Conservation (phyloP, 2,888 invertebrate genomes). For the Epirrhoe tristata region DNA sequence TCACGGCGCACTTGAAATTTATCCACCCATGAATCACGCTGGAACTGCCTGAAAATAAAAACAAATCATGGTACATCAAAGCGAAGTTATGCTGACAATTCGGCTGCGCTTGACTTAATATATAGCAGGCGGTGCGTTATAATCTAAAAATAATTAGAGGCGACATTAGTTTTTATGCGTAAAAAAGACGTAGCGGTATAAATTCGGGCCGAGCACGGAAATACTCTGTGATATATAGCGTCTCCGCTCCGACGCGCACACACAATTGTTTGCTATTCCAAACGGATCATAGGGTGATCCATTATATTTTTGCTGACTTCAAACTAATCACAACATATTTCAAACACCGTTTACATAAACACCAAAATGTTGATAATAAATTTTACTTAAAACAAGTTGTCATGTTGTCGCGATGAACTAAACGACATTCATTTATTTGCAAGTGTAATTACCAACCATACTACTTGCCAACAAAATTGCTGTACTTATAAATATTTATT, state of each 20-base stretch:
- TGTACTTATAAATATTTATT: constrained; percentile 61
- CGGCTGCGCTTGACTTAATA: constrained; percentile 80
- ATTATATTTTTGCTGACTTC: constrained; percentile 29
- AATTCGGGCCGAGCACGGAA: constrained; percentile 73
- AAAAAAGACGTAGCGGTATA: constrained; percentile 78
- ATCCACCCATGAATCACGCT: constrained; percentile 80
- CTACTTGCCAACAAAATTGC: constrained; percentile 58
- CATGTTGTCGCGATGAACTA: constrained; percentile 41
- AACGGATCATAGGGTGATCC: constrained; percentile 67
- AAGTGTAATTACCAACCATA: constrained; percentile 54
- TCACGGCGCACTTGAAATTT: constrained; percentile 78
- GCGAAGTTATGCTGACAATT: constrained; percentile 84
- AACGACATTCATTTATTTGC: constrained; percentile 54
- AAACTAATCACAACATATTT: constrained; percentile 34
- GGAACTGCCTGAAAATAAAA: constrained; percentile 80
- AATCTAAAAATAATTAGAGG: constrained; percentile 85
- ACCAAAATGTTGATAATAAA: constrained; percentile 41
- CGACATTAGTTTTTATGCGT: constrained; percentile 84
- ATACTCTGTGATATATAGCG: constrained; percentile 80
- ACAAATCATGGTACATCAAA: constrained; percentile 84
- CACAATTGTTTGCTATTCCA: constrained; percentile 70
- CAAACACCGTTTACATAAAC: constrained; percentile 36
- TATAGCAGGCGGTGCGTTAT: constrained; percentile 83
- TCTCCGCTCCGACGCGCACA: constrained; percentile 63
- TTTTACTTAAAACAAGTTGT: constrained; percentile 41